Base-by-base conservation (phyloP, 2,113 vertebrate genomes). In the Myotis davidii region DNA sequence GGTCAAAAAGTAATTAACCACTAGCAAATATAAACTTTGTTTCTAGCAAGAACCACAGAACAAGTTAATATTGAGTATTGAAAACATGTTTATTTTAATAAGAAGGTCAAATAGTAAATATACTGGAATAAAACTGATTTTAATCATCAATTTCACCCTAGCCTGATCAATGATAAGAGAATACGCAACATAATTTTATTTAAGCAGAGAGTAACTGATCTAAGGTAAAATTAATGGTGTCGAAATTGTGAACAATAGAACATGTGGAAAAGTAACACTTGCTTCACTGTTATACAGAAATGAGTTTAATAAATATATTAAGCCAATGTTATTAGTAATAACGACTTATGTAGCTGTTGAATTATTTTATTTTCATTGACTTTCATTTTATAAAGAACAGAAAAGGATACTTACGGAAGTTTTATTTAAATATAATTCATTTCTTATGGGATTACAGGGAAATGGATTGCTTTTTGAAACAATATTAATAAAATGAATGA, bases 51-150 rank as follows among this genome's bases (percentile, higher is more conserved):
- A 89, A 56, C 8, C 87, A 48, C 56, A 90, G 32, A 88, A 70
- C 48, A 96, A 95, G 37, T 94, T 95, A 64, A 73, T 94, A 96
- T 95, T 97, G 90, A 67, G 0, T 9, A 83, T 61, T 90, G 78
- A 97, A 96, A 90, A 64, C 9, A 85, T 96, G 56, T 70, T 97
- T 97, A 96, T 97, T 97, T 98, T 97, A 97, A 96, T 91, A 73
- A 97, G 56, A 96, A 96, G 73, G 77, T 97, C 77, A 98, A 97
- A 96, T 95, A 0, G 5, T 96, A 89, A 42, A 94, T 90, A 82
- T 90, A 79, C 52, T 97, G 13, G 52, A 97, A 97, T 39, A 78
- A 94, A 92, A 83, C 11, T 94, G 42, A 89, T 96, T 92, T 97
- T 96, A 96, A 97, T 94, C 81, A 97, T 97, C 94, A 97, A 98